phyloP scores from a whole-genome alignment of 1,140 invertebrate genomes.

The Apis cerana region DNA sequence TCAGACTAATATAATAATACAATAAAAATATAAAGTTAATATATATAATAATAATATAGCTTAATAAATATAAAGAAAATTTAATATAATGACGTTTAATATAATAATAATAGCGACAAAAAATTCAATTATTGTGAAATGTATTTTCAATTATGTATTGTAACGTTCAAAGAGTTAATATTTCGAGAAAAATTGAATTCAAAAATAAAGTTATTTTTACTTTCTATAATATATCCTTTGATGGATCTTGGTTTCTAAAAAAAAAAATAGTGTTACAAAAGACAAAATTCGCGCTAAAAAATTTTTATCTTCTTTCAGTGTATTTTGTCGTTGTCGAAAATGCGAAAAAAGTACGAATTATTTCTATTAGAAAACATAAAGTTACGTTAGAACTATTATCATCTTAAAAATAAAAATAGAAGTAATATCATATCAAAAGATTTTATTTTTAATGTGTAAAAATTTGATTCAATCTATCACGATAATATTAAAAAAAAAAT shows the following conservation, averaged over 20 bases:
- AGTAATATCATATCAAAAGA: not conserved
- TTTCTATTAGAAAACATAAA: not conserved
- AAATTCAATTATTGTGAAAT: too few species aligned
- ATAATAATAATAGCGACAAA: too few species aligned
- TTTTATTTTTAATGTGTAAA: conserved; percentile 2
- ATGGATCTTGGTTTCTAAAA: not conserved
- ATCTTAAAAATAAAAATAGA: not conserved
- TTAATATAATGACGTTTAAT: too few species aligned
- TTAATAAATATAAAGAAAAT: too few species aligned
- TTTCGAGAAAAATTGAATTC: not conserved
- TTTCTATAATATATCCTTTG: not conserved
- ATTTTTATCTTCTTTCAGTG: not conserved
- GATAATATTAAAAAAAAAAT: not conserved
- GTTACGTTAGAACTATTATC: not conserved
- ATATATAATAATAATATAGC: too few species aligned
- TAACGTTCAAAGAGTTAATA: not conserved
- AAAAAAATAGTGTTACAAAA: not conserved
- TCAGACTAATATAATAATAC: too few species aligned
- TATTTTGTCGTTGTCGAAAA: not conserved
- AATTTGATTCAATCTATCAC: too few species aligned
- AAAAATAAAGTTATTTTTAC: not conserved
- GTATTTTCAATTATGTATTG: too few species aligned
- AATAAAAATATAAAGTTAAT: too few species aligned
- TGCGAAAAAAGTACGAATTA: not conserved
- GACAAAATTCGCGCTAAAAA: not conserved